phyloP scores from a whole-genome alignment of 2,113 vertebrate species.

The Silurus asotus region DNA sequence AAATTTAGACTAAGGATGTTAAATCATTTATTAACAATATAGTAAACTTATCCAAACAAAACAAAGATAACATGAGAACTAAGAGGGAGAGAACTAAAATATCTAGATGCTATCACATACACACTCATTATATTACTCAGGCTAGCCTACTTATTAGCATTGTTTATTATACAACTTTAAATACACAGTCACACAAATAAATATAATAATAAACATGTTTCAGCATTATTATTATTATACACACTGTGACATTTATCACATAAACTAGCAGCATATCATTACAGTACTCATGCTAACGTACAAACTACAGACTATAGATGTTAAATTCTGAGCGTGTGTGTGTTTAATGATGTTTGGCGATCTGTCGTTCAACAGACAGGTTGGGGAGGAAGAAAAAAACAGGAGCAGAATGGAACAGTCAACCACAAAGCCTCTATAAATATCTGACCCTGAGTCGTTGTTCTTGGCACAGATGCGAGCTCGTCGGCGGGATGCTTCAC shows the following conservation, averaged over 20 bases:
- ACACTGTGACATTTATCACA: too few species aligned
- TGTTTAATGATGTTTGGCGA: neutral
- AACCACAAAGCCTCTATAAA: conserved; percentile 54
- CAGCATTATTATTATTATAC: too few species aligned
- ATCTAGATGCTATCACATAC: too few species aligned
- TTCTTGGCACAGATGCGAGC: conserved; percentile 55
- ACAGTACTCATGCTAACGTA: neutral
- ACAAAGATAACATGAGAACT: too few species aligned
- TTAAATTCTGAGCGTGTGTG: neutral
- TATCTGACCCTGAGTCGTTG: conserved; percentile 53
- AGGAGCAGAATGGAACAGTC: neutral
- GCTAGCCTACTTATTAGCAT: neutral
- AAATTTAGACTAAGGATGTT: neutral
- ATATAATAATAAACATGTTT: neutral
- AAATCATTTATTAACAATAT: neutral
- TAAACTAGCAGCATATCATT: neutral
- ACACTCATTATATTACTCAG: neutral
- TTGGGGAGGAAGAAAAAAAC: neutral
- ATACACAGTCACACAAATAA: too few species aligned
- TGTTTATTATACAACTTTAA: too few species aligned
- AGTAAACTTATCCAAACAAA: too few species aligned
- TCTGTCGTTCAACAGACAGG: neutral
- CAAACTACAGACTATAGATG: neutral
- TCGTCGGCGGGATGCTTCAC: conserved; percentile 48
- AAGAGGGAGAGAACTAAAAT: too few species aligned